Base-by-base conservation (phyloP, 2,797 vertebrate species). In the Oophaga sylvatica region DNA sequence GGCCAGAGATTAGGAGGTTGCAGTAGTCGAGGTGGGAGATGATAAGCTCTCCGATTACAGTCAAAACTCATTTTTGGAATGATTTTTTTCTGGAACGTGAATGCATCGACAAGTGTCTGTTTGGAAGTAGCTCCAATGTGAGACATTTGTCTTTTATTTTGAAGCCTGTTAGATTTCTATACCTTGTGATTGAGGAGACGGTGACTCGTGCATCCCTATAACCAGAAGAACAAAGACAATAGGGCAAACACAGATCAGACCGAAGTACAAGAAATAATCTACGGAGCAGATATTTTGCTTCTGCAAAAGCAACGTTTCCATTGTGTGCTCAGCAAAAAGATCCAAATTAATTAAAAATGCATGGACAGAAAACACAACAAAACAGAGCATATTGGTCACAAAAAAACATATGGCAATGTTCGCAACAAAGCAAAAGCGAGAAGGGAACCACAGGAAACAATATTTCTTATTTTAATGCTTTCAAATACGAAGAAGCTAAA, bases 341-440 rank as follows among this genome's bases (percentile, higher is more conserved):
- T 53, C 48, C 22, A 77, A 26, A 77, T 77, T 77, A 77, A 77
- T 77, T 77, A 56, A 77, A 77, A 77, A 77, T 77, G 75, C 75
- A 77, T 56, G 45, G 45, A 77, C 75, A 77, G 75, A 56, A 77
- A 77, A 77, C 75, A 77, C 75, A 77, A 77, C 1, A 77, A 77
- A 77, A 77, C 75, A 53, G 75, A 77, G 48, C 75, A 77, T 77
- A 77, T 77, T 77, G 75, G 75, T 77, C 75, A 77, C 10, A 77
- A 77, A 77, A 53, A 77, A 77, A 45, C 75, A 77, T 77, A 77
- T 77, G 75, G 75, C 75, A 77, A 77, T 56, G n/a, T 56, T 77
- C 48, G 10, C 75, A 77, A 77, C 75, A 77, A 77, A 77, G 48
- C 75, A 77, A 53, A 56, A 77, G 75, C 75, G 75, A 77, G 75